Evolutionary conservation across 1,140 invertebrate genomes (phyloP), one percentile per base, ranked within the genome.

Genomic region (Halyomorpha halys): DNA sequence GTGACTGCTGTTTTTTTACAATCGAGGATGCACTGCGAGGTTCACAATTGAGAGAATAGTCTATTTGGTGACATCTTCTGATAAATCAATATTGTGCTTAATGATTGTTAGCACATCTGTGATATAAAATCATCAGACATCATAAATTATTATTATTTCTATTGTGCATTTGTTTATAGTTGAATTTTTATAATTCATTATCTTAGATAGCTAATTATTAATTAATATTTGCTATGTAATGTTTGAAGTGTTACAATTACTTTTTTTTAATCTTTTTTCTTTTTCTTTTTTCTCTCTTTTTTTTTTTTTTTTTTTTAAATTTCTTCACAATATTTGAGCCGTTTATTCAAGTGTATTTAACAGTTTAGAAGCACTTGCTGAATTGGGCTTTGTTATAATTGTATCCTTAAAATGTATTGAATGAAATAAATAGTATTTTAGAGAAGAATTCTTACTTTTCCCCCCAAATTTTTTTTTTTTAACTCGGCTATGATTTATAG

Each of bases 401-500:
- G 23, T 56, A 49, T 56, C 19, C 23, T 56, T 53, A 23, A 53
- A 21, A n/a, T 56, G 53, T 56, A 56, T 56, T 56, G 19, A 56
- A 23, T 25, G 18, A 56, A 56, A 56, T 56, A 56, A 56, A 56
- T 56, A 56, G 53, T 56, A 56, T 56, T 56, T 56, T 56, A 56
- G 53, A 23, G 53, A 23, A 23, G 34, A 39, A 39, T 39, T 39
- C 34, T 39, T 39, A 9, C 34, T 39, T 39, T 30, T 39, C 34
- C 34, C 34, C 34, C 34, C 4, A 39, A 39, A 39, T 39, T 39
- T 39, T 39, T 39, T 39, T 30, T 30, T 30, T 30, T 30, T 30
- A 30, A 30, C 8, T 30, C 27, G 8, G 27, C 27, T 30, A 30
- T n/a, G n/a, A 30, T 30, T 30, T 30, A 30, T 30, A 30, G 8